Percentiles rank a stretch among this genome's conserved stretches.
phyloP scores from a whole-genome alignment of 2,113 vertebrate species.

The Planiliza haematocheilus region DNA sequence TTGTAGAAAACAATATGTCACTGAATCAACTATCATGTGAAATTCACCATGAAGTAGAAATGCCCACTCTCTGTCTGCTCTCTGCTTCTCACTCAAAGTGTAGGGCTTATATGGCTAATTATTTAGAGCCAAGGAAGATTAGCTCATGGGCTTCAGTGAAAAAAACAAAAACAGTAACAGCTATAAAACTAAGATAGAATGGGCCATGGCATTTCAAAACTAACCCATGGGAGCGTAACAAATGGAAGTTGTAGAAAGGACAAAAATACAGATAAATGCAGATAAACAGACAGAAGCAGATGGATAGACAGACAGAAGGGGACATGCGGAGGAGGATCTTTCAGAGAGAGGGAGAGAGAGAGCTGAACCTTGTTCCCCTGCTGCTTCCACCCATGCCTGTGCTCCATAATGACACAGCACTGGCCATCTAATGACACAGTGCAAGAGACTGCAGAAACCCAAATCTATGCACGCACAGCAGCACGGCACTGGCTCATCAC shows the following conservation, averaged over 20 bases:
- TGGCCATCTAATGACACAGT: conserved; percentile 72
- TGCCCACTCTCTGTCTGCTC: background rate
- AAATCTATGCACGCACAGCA: conserved; percentile 54
- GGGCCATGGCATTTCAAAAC: conserved; percentile 21
- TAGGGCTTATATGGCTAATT: conserved; percentile 24
- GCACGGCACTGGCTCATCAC: conserved; percentile 36
- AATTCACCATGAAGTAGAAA: background rate
- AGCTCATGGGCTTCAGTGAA: conserved; percentile 34
- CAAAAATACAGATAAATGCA: conserved; percentile 40
- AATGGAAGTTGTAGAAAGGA: conserved; percentile 33
- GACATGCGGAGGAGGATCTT: conserved; percentile 69
- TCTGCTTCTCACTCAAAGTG: conserved; percentile 9
- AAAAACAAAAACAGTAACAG: conserved; percentile 34
- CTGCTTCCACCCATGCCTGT: conserved; percentile 74
- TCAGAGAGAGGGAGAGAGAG: conserved; percentile 43
- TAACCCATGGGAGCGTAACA: conserved; percentile 31
- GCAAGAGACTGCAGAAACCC: conserved; percentile 56
- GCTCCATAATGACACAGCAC: conserved; percentile 77
- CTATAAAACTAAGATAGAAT: conserved; percentile 31
- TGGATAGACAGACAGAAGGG: conserved; percentile 53
- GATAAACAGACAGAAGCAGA: conserved; percentile 50
- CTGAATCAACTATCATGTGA: conserved; percentile 22
- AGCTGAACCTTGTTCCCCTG: conserved; percentile 70
- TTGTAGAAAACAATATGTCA: background rate
- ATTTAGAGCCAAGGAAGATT: conserved; percentile 19